These are phyloP conservation scores for Caracal caracal DNA, from an alignment of 2,113 vertebrate species.

Conservation along the genomic window DNA sequence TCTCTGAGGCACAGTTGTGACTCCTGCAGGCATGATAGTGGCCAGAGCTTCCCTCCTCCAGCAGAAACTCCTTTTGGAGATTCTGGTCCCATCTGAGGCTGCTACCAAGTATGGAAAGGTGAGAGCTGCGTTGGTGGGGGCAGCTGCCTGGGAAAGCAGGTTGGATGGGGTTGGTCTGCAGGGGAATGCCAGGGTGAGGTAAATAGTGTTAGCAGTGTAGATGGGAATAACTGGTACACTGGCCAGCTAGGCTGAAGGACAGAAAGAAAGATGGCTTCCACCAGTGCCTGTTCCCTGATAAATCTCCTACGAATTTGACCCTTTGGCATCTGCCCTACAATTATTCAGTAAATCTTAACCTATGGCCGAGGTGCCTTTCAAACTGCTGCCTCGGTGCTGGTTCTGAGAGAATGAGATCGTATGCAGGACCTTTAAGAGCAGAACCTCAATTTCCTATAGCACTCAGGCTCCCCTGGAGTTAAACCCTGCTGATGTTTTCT, in stretches of 20 bases:
- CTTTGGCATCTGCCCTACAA: not conserved
- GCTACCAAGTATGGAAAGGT: not conserved
- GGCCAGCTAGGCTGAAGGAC: not conserved
- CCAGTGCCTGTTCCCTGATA: not conserved
- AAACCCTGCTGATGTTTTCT: not conserved
- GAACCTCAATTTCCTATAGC: not conserved
- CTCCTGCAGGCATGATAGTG: not conserved
- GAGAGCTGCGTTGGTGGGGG: not conserved
- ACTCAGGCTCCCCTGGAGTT: not conserved
- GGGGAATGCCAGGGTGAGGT: not conserved
- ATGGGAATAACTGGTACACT: not conserved
- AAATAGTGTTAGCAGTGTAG: not conserved
- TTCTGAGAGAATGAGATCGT: not conserved
- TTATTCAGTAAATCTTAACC: not conserved
- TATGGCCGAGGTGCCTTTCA: not conserved
- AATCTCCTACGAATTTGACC: not conserved
- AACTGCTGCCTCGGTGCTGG: not conserved
- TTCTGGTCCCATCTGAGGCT: not conserved
- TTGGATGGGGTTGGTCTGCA: not conserved
- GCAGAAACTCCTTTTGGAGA: not conserved
- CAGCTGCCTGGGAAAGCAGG: not conserved
- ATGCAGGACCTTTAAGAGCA: not conserved
- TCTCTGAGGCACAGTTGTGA: not conserved
- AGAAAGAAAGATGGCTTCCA: not conserved
- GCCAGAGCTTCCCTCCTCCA: not conserved